Conservation (phyloP, 2,888 invertebrate genomes). For the Caenorhabditis sp. region DNA sequence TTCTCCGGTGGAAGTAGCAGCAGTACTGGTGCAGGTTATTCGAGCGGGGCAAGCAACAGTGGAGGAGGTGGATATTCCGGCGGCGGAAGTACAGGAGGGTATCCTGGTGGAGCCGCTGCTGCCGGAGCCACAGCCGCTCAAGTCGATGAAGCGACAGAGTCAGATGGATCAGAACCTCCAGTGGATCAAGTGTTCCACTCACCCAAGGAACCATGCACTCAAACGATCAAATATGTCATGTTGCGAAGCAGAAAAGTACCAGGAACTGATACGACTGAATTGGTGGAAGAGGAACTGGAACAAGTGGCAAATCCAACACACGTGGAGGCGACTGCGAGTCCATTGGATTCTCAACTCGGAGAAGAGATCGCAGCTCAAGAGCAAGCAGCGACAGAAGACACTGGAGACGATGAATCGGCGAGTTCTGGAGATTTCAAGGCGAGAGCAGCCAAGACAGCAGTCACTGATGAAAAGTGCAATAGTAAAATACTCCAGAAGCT, state of each 20-base stretch:
- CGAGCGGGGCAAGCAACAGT: conserved; percentile 28
- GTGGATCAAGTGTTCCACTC: conserved; percentile 66
- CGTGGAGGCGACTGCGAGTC: conserved; percentile 68
- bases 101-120: conserved; percentile 51
- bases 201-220: conserved; percentile 54
- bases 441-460: conserved; percentile 67
- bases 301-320: conserved; percentile 58
- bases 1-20: conserved; percentile 24
- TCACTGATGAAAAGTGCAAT: conserved; percentile 73
- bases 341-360: conserved; percentile 64
- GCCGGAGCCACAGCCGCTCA: conserved; percentile 62
- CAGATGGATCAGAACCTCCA: conserved; percentile 36
- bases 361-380: conserved; percentile 67
- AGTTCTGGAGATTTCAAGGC: conserved; percentile 62
- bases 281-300: conserved; percentile 69
- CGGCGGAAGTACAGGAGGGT: conserved; percentile 35
- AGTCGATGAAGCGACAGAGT: conserved; percentile 59
- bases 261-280: conserved; percentile 56
- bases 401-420: conserved; percentile 25
- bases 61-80: conserved; percentile 39
- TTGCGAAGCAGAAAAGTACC: conserved; percentile 56
- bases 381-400: conserved; percentile 50
- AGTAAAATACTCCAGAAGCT: conserved; percentile 68
- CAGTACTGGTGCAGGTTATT: conserved; percentile 48
- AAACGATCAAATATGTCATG: conserved; percentile 68